Conservation (phyloP, 1,140 invertebrate genomes). For the Mamestra configurata region DNA sequence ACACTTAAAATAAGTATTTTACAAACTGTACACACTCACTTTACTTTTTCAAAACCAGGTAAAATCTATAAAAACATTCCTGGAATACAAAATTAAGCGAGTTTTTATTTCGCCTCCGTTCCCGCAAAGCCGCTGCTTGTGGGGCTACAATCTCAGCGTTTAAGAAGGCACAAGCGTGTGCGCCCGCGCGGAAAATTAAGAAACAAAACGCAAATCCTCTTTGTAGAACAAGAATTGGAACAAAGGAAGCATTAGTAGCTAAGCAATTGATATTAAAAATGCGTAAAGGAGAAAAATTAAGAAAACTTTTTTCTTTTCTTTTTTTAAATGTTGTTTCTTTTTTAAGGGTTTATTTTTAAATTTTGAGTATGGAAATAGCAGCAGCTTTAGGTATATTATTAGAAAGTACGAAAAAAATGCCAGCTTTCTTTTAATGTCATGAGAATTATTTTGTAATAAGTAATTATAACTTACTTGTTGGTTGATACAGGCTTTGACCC, state of each 20-base stretch:
- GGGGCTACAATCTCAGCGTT: conserved; percentile 51
- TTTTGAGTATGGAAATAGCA: not conserved
- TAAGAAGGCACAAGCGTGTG: conserved; percentile 59
- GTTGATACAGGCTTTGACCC: too few species aligned
- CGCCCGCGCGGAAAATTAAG: conserved; percentile 65
- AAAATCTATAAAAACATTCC: not conserved
- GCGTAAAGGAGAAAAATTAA: conserved; percentile 19
- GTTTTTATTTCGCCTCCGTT: not conserved
- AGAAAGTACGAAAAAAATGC: too few species aligned
- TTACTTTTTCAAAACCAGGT: not conserved
- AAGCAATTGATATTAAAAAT: conserved; percentile 46
- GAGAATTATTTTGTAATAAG: too few species aligned
- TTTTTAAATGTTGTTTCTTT: not conserved
- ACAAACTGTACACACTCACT: too few species aligned
- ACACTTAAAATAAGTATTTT: too few species aligned
- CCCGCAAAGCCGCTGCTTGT: conserved; percentile 35
- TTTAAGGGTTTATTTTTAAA: too few species aligned
- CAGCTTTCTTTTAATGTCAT: too few species aligned
- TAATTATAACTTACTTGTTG: too few species aligned
- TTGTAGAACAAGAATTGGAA: conserved; percentile 52
- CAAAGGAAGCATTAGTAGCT: conserved; percentile 33
- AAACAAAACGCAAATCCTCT: conserved; percentile 68
- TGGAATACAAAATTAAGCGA: not conserved
- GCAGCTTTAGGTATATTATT: too few species aligned
- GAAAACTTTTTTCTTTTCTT: conserved; percentile 1